These are phyloP conservation scores for Zosterops japonicus DNA, from an alignment of 2,113 vertebrate species.

Conservation along the genomic window DNA sequence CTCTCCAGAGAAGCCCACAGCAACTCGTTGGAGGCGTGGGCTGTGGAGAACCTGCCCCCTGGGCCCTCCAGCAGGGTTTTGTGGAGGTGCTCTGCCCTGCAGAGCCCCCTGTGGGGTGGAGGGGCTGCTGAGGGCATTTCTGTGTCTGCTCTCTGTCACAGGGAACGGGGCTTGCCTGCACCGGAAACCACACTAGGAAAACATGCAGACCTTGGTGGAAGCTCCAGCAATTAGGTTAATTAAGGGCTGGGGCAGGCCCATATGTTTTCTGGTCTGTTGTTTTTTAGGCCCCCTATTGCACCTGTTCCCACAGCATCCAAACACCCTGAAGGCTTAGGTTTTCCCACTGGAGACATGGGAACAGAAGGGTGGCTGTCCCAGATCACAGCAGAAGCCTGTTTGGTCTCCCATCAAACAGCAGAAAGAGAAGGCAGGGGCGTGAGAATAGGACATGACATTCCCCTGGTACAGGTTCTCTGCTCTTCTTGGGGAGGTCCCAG, in stretches of 20 bases:
- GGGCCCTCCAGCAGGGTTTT: neutral
- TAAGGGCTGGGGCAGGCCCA: slow-evolving; percentile 15
- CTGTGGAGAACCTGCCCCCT: neutral
- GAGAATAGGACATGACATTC: neutral
- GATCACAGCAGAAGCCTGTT: neutral
- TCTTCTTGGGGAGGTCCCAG: neutral
- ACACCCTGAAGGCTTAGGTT: neutral
- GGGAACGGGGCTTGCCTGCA: neutral
- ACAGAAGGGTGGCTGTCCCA: neutral
- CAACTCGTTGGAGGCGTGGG: neutral
- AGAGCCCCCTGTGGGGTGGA: neutral
- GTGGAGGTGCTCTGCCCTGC: neutral
- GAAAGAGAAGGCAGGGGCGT: neutral
- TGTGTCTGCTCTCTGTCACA: neutral
- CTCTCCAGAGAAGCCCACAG: neutral
- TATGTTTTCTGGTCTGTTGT: slow-evolving; percentile 57
- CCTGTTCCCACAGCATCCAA: slow-evolving; percentile 29
- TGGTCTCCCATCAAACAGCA: neutral
- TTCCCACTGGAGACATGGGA: neutral
- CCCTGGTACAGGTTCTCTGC: neutral
- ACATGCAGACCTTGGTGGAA: neutral
- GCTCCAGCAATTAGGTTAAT: slow-evolving; percentile 53
- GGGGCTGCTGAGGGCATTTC: neutral
- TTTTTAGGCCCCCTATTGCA: neutral
- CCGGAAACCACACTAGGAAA: neutral